Base-by-base conservation (phyloP, 2,113 vertebrate species). In the Coptodon bakossiorum region DNA sequence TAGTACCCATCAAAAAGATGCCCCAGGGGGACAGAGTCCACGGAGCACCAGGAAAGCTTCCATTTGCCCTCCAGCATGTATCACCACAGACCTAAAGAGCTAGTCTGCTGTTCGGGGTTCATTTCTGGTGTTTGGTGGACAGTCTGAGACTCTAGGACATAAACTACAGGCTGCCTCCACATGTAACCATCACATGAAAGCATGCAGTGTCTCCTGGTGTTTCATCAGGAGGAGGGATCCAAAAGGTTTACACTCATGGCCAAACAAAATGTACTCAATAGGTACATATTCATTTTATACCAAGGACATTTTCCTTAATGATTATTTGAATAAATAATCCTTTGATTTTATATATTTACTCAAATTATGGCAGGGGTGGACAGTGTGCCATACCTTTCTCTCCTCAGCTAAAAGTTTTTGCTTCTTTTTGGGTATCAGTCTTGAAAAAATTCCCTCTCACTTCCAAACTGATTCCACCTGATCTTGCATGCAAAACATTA, bases 311-410 rank as follows among this genome's bases (percentile, higher is more conserved):
- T 40, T 40, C 63, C 36, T 68, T 24, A 68, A 40, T 68, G 7
- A 14, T 68, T 22, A 68, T 68, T 38, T 68, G 63, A 68, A 68
- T 68, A 68, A 68, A 68, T 68, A 68, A 40, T 22, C 19, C 63
- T 22, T 68, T 68, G 36, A 68, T 40, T 68, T 68, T 12, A 68
- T 24, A 40, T 68, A 40, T 68, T 68, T 40, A 68, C 7, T 68
- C 36, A 14, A 68, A 68, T 68, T 68, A 68, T 40, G 7, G 34
- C 63, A 48, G 24, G 27, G 2, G 9, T 76, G 40, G 40, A 29
- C 2, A 17, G 24, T 48, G 68, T 16, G 5, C 14, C 14, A 0
- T 9, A 6, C 40, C 24, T 11, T 27, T 73, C 3, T 76, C 40
- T 76, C 71, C 40, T 76, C 24, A 29, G 71, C 27, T 29, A 11